A percentile compares a stretch with the other conserved stretches of the same genome.
phyloP scores from a whole-genome alignment of 2,888 invertebrate genomes.

The Callyntrura guangdongensis region DNA sequence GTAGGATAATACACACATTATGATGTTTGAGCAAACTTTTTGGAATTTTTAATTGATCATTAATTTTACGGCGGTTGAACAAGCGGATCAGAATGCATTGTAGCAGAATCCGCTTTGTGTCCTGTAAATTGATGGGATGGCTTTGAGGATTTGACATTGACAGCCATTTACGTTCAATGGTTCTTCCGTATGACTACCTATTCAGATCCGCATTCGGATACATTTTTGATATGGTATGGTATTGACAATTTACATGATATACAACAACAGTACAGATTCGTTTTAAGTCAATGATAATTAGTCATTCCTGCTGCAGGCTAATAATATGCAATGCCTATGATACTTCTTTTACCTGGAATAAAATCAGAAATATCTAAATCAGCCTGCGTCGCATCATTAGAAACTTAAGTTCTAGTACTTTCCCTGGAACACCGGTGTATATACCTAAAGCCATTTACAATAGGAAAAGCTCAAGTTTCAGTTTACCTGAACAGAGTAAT shows the following conservation, averaged over 20 bases:
- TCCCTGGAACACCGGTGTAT: not conserved
- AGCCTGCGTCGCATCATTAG: not conserved
- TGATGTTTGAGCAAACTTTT: slow-evolving; percentile 33
- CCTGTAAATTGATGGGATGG: slow-evolving; percentile 18
- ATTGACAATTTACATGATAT: not conserved
- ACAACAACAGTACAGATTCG: not conserved
- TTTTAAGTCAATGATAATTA: not conserved
- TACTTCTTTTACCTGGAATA: not conserved
- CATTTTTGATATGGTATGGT: not conserved
- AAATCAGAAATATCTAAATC: not conserved
- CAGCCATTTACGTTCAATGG: slow-evolving; percentile 21
- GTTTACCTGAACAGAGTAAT: not conserved
- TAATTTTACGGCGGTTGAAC: slow-evolving; percentile 63
- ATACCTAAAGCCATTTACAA: not conserved
- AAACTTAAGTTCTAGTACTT: too few relatives aligned
- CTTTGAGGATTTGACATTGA: slow-evolving; percentile 41
- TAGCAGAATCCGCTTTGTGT: slow-evolving; percentile 28
- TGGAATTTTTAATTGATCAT: slow-evolving; percentile 73
- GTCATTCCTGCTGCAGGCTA: not conserved
- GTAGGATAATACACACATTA: slow-evolving; percentile 19
- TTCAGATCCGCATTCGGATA: not conserved
- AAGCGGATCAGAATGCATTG: slow-evolving; percentile 52
- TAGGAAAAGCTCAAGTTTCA: slow-evolving; percentile 4
- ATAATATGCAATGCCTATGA: not conserved
- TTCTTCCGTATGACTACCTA: slow-evolving; percentile 7